Conservation (phyloP, 2,797 vertebrate species). For the Prunella strophiata region DNA sequence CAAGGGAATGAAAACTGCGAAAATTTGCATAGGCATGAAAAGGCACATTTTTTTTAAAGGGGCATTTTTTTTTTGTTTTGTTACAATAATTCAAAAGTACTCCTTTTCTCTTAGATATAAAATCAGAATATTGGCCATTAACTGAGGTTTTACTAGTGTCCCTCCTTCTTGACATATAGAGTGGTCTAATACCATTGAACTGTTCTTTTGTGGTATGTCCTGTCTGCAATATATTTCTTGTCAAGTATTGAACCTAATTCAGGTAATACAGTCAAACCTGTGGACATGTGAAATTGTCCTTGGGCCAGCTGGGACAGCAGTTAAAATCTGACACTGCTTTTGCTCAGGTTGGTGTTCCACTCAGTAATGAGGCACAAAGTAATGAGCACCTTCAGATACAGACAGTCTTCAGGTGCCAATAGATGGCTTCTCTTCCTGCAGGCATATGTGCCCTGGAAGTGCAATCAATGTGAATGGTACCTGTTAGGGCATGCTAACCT, state of each 20-base stretch:
- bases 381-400: background rate
- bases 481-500: background rate
- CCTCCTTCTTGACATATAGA: background rate
- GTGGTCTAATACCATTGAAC: background rate
- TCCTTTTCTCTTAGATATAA: background rate
- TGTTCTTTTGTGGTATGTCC: background rate
- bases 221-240: background rate
- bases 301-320: background rate
- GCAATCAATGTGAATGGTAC: background rate
- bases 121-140: background rate
- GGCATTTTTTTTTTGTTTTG: background rate
- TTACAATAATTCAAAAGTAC: background rate
- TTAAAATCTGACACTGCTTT: background rate
- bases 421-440: background rate
- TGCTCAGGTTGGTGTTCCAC: background rate
- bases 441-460: background rate
- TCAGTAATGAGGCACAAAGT: background rate
- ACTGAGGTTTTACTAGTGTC: background rate
- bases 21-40: constrained; percentile 1
- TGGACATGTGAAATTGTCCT: background rate
- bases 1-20: background rate
- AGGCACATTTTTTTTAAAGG: background rate
- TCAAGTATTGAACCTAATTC: background rate
- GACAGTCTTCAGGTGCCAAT: background rate
- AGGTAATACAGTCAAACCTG: background rate